Evolutionary conservation across 1,140 invertebrate genomes (phyloP).

Genomic region (Drosophila elegans): DNA sequence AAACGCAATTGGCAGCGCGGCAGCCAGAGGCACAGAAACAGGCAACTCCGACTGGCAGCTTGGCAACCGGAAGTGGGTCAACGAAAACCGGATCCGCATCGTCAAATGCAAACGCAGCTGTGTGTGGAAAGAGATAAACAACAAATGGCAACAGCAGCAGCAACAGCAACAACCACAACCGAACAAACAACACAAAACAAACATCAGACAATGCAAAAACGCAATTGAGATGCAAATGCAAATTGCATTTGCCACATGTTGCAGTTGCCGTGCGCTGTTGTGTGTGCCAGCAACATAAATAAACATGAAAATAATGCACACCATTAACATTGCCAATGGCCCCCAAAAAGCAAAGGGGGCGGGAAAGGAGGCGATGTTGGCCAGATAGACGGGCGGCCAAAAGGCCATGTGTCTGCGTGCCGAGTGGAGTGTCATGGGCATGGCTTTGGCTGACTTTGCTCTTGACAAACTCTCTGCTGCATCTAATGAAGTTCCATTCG

Average conservation of each 20-base stretch:
- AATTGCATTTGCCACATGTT: slow-evolving; percentile 75
- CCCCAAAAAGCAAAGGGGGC: slow-evolving; percentile 60
- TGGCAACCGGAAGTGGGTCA: slow-evolving; percentile 78
- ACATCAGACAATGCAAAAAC: slow-evolving; percentile 76
- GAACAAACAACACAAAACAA: slow-evolving; percentile 58
- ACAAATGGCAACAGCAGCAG: slow-evolving; percentile 45
- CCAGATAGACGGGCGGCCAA: slow-evolving; percentile 58
- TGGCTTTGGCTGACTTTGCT: slow-evolving; percentile 55
- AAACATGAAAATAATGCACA: slow-evolving; percentile 80
- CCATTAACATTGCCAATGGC: slow-evolving; percentile 81
- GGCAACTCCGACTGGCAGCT: slow-evolving; percentile 47
- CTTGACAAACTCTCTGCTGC: slow-evolving; percentile 66
- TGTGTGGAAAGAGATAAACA: slow-evolving; percentile 66
- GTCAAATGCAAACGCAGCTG: slow-evolving; percentile 69
- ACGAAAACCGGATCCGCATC: slow-evolving; percentile 76
- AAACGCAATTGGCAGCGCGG: slow-evolving; percentile 46
- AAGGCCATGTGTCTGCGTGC: slow-evolving; percentile 24
- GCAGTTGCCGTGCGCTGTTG: slow-evolving; percentile 28
- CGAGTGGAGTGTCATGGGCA: slow-evolving; percentile 63
- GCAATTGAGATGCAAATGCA: slow-evolving; percentile 80
- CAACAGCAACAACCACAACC: slow-evolving; percentile 11
- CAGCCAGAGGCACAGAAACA: slow-evolving; percentile 7
- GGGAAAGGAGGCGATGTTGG: slow-evolving; percentile 9
- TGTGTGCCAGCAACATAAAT: slow-evolving; percentile 73
- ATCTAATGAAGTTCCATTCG: slow-evolving; percentile 72